Evolutionary conservation across 2,113 vertebrate species (phyloP).

Genomic region (Hypocryptadius cinnamomeus): DNA sequence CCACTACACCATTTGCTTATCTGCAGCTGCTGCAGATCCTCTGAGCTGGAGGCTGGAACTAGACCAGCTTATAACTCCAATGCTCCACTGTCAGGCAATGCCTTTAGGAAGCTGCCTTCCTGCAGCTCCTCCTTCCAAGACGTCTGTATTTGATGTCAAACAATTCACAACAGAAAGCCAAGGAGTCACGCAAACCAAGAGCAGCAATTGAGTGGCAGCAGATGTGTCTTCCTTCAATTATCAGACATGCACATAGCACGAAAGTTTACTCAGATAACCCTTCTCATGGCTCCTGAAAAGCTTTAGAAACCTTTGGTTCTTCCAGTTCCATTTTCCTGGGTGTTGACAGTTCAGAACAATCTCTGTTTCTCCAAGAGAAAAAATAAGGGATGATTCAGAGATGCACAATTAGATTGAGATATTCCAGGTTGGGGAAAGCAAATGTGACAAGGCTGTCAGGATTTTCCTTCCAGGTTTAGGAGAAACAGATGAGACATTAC

Average conservation of each 20-base stretch:
- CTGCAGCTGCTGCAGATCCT: background rate
- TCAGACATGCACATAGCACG: background rate
- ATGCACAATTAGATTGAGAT: background rate
- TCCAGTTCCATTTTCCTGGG: background rate
- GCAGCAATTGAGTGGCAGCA: background rate
- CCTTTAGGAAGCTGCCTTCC: background rate
- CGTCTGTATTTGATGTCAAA: background rate
- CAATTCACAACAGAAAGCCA: background rate
- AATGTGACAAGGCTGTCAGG: background rate
- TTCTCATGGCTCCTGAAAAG: background rate
- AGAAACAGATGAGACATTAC: background rate
- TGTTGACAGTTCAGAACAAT: background rate
- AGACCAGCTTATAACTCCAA: background rate
- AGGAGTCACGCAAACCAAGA: background rate
- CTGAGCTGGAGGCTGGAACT: background rate
- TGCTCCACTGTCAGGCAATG: rapidly evolving
- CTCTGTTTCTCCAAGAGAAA: background rate
- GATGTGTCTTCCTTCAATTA: background rate
- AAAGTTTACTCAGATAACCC: background rate
- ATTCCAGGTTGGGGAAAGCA: background rate
- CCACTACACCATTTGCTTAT: background rate
- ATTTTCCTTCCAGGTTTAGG: background rate
- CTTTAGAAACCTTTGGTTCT: background rate
- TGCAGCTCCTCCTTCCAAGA: background rate
- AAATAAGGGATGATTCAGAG: background rate